These are phyloP conservation scores for Belonocnema kinseyi DNA, from an alignment of 1,140 invertebrate genomes.

Conservation along the genomic window DNA sequence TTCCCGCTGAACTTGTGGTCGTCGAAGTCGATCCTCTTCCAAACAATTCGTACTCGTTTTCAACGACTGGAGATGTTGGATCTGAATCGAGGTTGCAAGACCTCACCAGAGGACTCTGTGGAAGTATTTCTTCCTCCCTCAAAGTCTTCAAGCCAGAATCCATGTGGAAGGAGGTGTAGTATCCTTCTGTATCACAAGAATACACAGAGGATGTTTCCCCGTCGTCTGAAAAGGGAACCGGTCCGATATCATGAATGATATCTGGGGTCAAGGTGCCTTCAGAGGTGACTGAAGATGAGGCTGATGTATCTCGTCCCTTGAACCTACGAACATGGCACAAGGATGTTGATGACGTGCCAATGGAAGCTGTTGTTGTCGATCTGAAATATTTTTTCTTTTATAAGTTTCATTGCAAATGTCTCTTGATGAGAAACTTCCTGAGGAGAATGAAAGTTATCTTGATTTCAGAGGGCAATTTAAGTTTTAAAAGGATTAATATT, in stretches of 20 bases:
- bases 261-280: slow-evolving; percentile 91
- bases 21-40: slow-evolving; percentile 92
- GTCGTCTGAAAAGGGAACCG: slow-evolving; percentile 85
- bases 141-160: slow-evolving; percentile 93
- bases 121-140: slow-evolving; percentile 83
- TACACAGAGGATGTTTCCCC: slow-evolving; percentile 94
- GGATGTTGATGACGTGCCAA: slow-evolving; percentile 70
- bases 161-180: slow-evolving; percentile 97
- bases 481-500: no score
- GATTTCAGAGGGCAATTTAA: neutral
- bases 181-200: slow-evolving; percentile 97
- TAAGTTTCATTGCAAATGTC: neutral
- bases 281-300: slow-evolving; percentile 88
- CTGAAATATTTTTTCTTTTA: slow-evolving; percentile 46
- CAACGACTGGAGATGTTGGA: slow-evolving; percentile 76
- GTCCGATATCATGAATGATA: slow-evolving; percentile 80
- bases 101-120: slow-evolving; percentile 64
- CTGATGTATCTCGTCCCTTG: slow-evolving; percentile 80
- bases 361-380: slow-evolving; percentile 69
- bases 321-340: slow-evolving; percentile 64
- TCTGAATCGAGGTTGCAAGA: slow-evolving; percentile 74
- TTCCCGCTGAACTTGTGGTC: slow-evolving; percentile 91
- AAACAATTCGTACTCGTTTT: slow-evolving; percentile 92
- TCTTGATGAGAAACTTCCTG: neutral
- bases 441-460: slow-evolving; percentile 21